Percentiles rank a stretch among this genome's conserved stretches.
phyloP scores from a whole-genome alignment of 1,140 invertebrate genomes.

The Globodera rostochiensis region DNA sequence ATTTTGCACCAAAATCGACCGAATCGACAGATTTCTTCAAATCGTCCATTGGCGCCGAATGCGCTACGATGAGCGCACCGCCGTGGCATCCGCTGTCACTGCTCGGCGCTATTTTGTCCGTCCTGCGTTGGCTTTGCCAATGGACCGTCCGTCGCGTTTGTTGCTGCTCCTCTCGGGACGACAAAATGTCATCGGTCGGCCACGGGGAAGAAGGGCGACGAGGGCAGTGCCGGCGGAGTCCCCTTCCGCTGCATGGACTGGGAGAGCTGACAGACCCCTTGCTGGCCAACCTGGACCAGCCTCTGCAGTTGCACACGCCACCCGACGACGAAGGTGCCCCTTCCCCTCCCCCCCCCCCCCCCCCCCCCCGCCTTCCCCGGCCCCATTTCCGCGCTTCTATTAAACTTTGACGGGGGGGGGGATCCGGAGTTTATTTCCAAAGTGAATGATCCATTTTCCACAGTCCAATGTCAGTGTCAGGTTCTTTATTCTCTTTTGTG shows the following conservation, averaged over 20 bases:
- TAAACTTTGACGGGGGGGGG: too few species aligned
- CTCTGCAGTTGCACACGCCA: conserved; percentile 1
- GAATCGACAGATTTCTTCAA: neutral
- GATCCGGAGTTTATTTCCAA: too few species aligned
- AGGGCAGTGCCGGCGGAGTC: neutral
- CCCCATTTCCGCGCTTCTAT: neutral
- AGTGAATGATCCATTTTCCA: too few species aligned
- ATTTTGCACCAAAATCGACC: neutral
- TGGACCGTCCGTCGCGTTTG: neutral
- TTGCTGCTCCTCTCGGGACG: conserved; percentile 3
- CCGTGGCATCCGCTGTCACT: conserved; percentile 23
- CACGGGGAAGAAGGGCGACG: neutral
- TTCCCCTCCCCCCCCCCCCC: too few species aligned
- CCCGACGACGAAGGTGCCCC: conserved; percentile 8
- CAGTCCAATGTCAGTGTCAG: too few species aligned
- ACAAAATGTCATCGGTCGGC: neutral
- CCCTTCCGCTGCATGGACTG: neutral
- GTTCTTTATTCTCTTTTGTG: too few species aligned
- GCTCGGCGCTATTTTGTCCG: conserved; percentile 5
- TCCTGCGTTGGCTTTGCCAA: conserved; percentile 9
- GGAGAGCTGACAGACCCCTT: neutral
- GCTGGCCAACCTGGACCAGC: neutral
- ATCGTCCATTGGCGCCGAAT: neutral
- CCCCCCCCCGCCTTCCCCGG: neutral
- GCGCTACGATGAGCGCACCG: conserved; percentile 18